Conservation (phyloP, 1,140 invertebrate genomes). For the Zaprionus inermis region DNA sequence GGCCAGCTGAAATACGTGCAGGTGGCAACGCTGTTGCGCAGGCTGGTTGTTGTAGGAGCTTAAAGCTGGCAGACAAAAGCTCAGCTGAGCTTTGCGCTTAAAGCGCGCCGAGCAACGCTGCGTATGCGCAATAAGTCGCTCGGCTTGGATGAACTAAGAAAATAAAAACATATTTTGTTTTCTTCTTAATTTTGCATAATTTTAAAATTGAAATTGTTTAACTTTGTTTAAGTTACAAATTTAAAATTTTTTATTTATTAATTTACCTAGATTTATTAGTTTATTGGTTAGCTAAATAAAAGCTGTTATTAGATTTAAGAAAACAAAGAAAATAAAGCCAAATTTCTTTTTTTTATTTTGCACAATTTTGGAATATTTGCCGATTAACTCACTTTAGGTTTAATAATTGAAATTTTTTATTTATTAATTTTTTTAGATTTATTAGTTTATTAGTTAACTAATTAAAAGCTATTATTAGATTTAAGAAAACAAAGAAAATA, state of each 20-base stretch:
- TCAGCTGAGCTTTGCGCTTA: neutral
- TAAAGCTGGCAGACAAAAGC: neutral
- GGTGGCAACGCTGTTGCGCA: constrained; percentile 47
- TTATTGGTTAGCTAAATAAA: neutral
- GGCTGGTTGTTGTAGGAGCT: neutral
- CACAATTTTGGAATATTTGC: too few species aligned
- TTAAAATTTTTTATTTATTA: too few species aligned
- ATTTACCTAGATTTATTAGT: neutral
- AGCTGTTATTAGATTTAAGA: neutral
- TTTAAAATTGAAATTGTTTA: too few species aligned
- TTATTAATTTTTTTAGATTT: neutral
- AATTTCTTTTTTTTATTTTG: too few species aligned
- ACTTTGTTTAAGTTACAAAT: too few species aligned
- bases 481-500: neutral
- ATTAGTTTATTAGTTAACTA: neutral
- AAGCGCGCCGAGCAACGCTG: neutral
- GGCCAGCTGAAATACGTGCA: constrained; percentile 10
- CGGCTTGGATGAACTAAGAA: too few species aligned
- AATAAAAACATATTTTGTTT: too few species aligned
- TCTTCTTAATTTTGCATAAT: too few species aligned
- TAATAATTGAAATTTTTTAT: too few species aligned
- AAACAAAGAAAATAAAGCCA: neutral
- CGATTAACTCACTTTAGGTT: too few species aligned
- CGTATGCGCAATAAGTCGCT: neutral
- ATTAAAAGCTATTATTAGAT: neutral